Conservation (phyloP, 2,888 invertebrate species). For the Drosophila cyrtoloma region DNA sequence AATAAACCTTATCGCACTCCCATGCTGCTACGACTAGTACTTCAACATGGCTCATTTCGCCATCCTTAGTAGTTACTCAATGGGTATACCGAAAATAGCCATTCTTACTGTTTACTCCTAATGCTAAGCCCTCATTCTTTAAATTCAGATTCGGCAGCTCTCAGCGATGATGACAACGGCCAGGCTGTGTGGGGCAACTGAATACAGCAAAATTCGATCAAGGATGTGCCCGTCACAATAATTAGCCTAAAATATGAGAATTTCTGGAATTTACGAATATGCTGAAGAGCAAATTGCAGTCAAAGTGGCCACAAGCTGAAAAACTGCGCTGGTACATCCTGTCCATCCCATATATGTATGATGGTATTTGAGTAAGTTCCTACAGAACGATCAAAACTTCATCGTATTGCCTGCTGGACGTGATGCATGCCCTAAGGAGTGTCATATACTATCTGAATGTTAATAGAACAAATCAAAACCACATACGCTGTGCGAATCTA, state of each 20-base stretch:
- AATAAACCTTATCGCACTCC: no score
- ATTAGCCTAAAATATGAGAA: slow-evolving; percentile 90
- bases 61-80: no score
- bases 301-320: slow-evolving; percentile 91
- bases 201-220: slow-evolving; percentile 89
- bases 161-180: slow-evolving; percentile 88
- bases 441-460: slow-evolving; percentile 95
- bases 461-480: slow-evolving; percentile 93
- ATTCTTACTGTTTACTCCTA: no score
- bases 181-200: slow-evolving; percentile 91
- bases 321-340: slow-evolving; percentile 91
- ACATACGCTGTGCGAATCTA: slow-evolving; percentile 92
- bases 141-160: slow-evolving; percentile 87
- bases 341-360: slow-evolving; percentile 89
- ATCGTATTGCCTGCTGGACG: no score
- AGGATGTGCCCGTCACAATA: slow-evolving; percentile 91
- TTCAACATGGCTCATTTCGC: no score
- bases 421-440: slow-evolving; percentile 92
- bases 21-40: no score
- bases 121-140: background rate
- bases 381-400: no score
- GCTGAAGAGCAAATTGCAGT: slow-evolving; percentile 90
- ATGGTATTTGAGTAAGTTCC: no score
- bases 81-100: no score
- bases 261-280: slow-evolving; percentile 91